Base-by-base conservation (phyloP, 2,888 invertebrate genomes). In the Stenurella melanura region DNA sequence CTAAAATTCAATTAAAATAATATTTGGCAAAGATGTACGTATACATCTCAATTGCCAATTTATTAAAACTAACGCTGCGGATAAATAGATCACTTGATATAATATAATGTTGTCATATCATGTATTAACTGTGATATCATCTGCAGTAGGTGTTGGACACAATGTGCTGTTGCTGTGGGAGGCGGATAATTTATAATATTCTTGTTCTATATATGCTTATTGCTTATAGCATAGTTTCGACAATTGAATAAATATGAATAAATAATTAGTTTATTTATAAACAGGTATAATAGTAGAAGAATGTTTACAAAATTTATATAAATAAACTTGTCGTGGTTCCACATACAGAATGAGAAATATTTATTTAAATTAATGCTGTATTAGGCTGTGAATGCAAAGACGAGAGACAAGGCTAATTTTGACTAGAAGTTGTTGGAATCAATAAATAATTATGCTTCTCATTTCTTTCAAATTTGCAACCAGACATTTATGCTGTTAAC, bases 251-350 rank as follows among this genome's bases (percentile, higher is more conserved):
- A 64, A 42, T 19, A 64, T 64, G 64, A 64, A 64, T 64, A 64
- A 64, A 18, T 64, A 64, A 64, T 64, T 19, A 64, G 64, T 64
- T 64, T 64, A 64, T 64, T 64, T 64, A 64, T 64, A 64, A 64
- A 64, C 19, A 42, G 42, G 19, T 19, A 64, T 17, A 21, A 18
- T 42, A 50, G 2, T n/a, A 50, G 50, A 50, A 18, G 63, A 38
- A 19, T 64, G 64, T 64, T 64, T 38, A 64, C 64, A 42, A 64
- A 64, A 42, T 64, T 19, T 64, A 38, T 42, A 42, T 42, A 64
- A 64, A 64, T 64, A 42, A 50, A 50, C 15, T n/a, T 0, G n/a
- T 50, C n/a, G 6, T 50, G 50, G 15, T 50, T 50, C 50, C 6
- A 15, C 50, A 50, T 50, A n/a, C 15, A n/a, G 12, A n/a, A 50